These are phyloP conservation scores for Trichonephila clavipes DNA, from an alignment of 1,140 invertebrate species.

Conservation along the genomic window DNA sequence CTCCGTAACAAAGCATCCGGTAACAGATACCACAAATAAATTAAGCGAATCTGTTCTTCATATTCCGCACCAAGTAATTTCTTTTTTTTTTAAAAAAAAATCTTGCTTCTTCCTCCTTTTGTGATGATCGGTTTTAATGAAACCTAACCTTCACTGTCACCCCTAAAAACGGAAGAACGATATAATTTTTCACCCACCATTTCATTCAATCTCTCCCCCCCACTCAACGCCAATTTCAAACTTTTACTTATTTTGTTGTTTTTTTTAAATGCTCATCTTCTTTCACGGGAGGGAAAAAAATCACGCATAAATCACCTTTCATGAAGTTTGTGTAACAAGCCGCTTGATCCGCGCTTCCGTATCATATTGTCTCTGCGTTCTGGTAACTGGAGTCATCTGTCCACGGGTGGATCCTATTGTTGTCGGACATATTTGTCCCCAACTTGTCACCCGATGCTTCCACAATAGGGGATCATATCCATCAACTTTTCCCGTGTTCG, in stretches of 20 bases:
- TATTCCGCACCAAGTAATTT: neutral
- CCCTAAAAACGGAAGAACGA: constrained; percentile 14
- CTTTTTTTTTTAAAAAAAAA: neutral
- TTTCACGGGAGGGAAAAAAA: neutral
- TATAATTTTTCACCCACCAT: constrained; percentile 54
- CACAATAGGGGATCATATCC: constrained; percentile 22
- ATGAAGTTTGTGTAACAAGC: constrained; percentile 54
- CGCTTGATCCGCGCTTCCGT: neutral
- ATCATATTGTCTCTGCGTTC: constrained; percentile 1
- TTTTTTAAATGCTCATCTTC: neutral
- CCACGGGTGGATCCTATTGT: constrained; percentile 47
- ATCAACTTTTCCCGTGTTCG: neutral
- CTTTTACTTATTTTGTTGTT: neutral
- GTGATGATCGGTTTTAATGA: constrained; percentile 9
- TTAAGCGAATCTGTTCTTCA: neutral
- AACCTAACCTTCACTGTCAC: neutral
- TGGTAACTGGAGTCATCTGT: constrained; percentile 47
- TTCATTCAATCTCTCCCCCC: constrained; percentile 4
- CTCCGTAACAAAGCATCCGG: neutral
- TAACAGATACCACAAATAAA: neutral
- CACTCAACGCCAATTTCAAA: neutral
- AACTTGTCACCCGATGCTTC: constrained; percentile 51
- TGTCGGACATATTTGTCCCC: constrained; percentile 56
- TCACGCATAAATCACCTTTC: constrained; percentile 47
- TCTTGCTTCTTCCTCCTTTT: neutral